Conservation (phyloP, 2,113 vertebrate species). For the Plectropomus leopardus region DNA sequence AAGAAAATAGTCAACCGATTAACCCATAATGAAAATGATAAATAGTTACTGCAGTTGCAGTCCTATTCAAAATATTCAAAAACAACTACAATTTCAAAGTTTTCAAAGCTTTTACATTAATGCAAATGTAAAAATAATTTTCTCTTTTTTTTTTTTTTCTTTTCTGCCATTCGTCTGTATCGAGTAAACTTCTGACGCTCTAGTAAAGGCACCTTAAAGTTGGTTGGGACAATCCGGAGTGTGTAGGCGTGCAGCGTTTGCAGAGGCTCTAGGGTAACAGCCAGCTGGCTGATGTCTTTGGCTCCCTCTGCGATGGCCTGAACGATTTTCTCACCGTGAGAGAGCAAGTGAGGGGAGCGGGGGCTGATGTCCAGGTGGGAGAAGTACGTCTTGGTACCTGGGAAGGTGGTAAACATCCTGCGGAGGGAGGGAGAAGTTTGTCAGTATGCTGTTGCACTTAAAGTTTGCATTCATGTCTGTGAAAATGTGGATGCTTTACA, state of each 20-base stretch:
- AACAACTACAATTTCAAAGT: background rate
- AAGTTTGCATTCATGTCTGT: too few relatives aligned
- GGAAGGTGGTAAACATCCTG: conserved; percentile 84
- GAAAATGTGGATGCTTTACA: too few relatives aligned
- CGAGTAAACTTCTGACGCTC: background rate
- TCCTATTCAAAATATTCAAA: background rate
- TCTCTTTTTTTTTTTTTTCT: too few relatives aligned
- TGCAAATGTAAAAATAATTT: too few relatives aligned
- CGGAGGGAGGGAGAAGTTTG: background rate
- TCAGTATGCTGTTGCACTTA: background rate
- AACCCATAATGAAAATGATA: too few relatives aligned
- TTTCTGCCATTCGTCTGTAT: too few relatives aligned
- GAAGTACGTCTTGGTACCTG: conserved; percentile 87
- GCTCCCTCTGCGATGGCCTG: conserved; percentile 82
- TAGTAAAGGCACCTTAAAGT: conserved; percentile 83
- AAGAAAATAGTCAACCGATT: background rate
- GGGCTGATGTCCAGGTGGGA: conserved; percentile 83
- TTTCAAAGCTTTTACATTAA: background rate
- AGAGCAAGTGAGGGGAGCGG: conserved; percentile 73
- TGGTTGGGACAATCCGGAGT: conserved; percentile 83
- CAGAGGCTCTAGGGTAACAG: conserved; percentile 77
- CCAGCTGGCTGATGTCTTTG: conserved; percentile 81
- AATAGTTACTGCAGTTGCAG: background rate
- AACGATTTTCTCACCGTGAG: conserved; percentile 84
- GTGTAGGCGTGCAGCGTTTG: conserved; percentile 85